Conservation (phyloP, 2,888 invertebrate species). For the Balanococcus diminutus region DNA sequence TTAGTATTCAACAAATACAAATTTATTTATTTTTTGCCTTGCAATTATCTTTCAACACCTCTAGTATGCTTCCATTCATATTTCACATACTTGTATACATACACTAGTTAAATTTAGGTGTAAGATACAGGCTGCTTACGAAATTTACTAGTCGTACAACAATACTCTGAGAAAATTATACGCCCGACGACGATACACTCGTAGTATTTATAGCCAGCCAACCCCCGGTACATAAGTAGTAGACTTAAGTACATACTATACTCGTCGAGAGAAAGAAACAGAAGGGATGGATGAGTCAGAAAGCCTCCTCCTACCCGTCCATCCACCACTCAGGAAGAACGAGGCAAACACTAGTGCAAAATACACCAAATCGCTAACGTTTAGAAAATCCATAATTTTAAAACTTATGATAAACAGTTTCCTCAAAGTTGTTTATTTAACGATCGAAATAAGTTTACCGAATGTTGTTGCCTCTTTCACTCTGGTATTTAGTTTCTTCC, state of each 20-base stretch:
- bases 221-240: not conserved
- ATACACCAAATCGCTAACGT: not conserved
- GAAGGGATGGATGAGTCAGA: not conserved
- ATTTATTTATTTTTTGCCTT: too few species aligned
- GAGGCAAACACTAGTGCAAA: not conserved
- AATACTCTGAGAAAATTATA: not conserved
- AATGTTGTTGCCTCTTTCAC: not conserved
- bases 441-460: conserved; percentile 1
- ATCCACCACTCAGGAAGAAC: too few species aligned
- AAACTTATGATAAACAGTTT: conserved; percentile 11
- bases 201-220: too few species aligned
- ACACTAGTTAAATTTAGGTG: too few species aligned
- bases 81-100: too few species aligned
- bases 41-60: too few species aligned
- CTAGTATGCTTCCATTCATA: too few species aligned
- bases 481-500: not conserved
- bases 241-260: not conserved
- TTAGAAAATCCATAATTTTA: conserved; percentile 11
- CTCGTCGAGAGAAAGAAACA: not conserved
- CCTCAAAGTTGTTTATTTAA: conserved; percentile 5
- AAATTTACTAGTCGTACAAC: not conserved
- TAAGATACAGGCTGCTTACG: not conserved
- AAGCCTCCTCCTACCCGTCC: too few species aligned
- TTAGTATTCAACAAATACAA: too few species aligned
- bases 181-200: not conserved